phyloP scores from a whole-genome alignment of 2,113 vertebrate genomes.

The Mormyrus iriodes region DNA sequence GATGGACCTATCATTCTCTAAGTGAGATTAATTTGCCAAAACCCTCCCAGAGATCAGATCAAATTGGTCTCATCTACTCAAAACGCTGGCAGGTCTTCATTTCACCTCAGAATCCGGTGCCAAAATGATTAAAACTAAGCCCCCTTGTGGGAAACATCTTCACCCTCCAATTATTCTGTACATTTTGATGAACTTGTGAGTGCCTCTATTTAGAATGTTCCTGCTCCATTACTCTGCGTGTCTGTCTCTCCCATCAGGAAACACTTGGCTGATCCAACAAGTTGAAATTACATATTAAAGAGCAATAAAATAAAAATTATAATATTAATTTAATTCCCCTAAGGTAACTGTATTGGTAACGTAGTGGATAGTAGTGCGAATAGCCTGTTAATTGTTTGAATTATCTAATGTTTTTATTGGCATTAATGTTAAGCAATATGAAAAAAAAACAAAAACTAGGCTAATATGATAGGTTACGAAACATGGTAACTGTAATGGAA shows the following conservation, averaged over 20 bases:
- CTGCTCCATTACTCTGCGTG: not conserved
- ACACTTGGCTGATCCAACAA: not conserved
- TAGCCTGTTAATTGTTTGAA: not conserved
- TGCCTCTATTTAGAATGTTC: not conserved
- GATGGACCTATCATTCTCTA: slow-evolving; percentile 11
- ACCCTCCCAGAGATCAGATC: not conserved
- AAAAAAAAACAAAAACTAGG: not conserved
- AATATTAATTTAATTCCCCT: not conserved
- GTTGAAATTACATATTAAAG: not conserved
- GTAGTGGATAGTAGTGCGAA: not conserved
- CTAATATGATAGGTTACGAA: not conserved
- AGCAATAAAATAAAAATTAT: not conserved
- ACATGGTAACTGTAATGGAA: not conserved
- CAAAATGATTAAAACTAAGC: slow-evolving; percentile 18
- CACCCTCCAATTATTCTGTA: not conserved
- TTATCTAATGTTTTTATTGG: not conserved
- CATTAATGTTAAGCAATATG: not conserved
- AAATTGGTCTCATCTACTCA: not conserved
- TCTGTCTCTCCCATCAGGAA: not conserved
- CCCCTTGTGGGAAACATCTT: slow-evolving; percentile 4
- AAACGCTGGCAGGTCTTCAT: not conserved
- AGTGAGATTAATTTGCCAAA: slow-evolving; percentile 8
- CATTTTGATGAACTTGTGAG: not conserved
- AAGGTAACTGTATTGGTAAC: not conserved
- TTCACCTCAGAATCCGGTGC: slow-evolving; percentile 4